A percentile compares a stretch with the other conserved stretches of the same genome.
Evolutionary conservation across 2,888 invertebrate genomes (phyloP).

Genomic region (Pterostichus niger): DNA sequence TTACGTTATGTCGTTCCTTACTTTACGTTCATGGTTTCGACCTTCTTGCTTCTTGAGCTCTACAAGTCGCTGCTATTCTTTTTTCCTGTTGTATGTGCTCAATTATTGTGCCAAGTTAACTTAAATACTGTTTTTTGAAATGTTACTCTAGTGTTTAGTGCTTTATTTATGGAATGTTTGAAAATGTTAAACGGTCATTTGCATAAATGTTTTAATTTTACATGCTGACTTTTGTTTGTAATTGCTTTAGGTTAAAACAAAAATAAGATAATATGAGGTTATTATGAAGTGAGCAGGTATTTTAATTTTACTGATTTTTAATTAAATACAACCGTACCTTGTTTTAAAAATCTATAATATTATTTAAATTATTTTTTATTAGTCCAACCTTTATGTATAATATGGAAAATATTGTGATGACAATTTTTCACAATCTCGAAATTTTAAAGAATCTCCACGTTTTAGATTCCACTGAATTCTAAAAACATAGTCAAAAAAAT

Average conservation of each 20-base stretch:
- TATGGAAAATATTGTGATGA: too few relatives aligned
- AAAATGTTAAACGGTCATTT: slow-evolving; percentile 50
- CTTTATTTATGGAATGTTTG: slow-evolving; percentile 30
- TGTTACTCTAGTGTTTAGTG: slow-evolving; percentile 13
- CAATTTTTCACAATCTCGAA: too few relatives aligned
- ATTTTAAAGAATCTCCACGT: too few relatives aligned
- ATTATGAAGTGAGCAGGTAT: too few relatives aligned
- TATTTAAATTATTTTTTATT: too few relatives aligned
- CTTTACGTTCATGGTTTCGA: slow-evolving; percentile 1
- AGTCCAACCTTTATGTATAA: too few relatives aligned
- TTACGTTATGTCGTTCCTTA: slow-evolving; percentile 9
- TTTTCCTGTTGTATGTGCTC: slow-evolving; percentile 11
- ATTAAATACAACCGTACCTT: too few relatives aligned
- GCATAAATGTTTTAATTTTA: slow-evolving; percentile 52
- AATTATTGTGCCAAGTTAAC: slow-evolving; percentile 26
- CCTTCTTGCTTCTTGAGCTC: slow-evolving; percentile 21
- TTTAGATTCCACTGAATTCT: too few relatives aligned
- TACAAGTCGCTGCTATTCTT: neutral
- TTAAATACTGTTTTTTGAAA: slow-evolving; percentile 43
- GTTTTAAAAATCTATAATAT: too few relatives aligned
- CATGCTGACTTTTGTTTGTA: slow-evolving; percentile 22
- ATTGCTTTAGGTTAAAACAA: slow-evolving; percentile 14
- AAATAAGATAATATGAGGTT: neutral
- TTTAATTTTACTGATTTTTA: too few relatives aligned
- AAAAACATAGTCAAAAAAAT: too few relatives aligned